These are phyloP conservation scores for Zosterops japonicus DNA, from an alignment of 2,113 vertebrate species.

Conservation along the genomic window DNA sequence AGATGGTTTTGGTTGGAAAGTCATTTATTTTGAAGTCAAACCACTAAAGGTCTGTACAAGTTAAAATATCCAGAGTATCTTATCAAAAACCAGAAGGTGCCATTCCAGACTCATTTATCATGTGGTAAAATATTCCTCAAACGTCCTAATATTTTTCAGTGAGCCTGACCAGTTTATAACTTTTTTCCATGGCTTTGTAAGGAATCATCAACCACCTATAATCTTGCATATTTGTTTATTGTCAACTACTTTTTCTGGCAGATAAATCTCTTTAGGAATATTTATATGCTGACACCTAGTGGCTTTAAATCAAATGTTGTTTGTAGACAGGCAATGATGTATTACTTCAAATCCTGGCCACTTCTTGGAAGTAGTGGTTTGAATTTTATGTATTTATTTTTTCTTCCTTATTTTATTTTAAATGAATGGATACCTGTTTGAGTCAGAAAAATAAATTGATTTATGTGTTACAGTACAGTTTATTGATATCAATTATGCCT, in stretches of 20 bases:
- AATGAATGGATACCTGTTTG: background rate
- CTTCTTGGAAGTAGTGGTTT: background rate
- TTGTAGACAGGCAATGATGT: background rate
- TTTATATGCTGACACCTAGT: constrained; percentile 64
- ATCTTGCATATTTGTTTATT: background rate
- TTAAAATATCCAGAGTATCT: background rate
- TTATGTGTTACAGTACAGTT: background rate
- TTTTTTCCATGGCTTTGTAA: background rate
- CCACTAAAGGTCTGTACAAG: background rate
- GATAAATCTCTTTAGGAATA: constrained; percentile 8
- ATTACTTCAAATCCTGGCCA: background rate
- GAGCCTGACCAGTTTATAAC: background rate
- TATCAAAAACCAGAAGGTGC: background rate
- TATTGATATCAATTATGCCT: background rate
- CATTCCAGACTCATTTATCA: background rate
- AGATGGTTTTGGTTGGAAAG: background rate
- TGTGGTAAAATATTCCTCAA: background rate
- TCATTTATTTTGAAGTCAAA: background rate
- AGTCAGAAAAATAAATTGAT: background rate
- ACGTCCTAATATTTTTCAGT: background rate
- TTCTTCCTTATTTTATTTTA: background rate
- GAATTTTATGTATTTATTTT: background rate
- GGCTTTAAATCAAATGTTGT: constrained; percentile 13
- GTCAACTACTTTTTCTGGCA: background rate
- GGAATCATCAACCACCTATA: background rate